Base-by-base conservation (phyloP, 2,113 vertebrate genomes). In the Oreochromis tanganicae region DNA sequence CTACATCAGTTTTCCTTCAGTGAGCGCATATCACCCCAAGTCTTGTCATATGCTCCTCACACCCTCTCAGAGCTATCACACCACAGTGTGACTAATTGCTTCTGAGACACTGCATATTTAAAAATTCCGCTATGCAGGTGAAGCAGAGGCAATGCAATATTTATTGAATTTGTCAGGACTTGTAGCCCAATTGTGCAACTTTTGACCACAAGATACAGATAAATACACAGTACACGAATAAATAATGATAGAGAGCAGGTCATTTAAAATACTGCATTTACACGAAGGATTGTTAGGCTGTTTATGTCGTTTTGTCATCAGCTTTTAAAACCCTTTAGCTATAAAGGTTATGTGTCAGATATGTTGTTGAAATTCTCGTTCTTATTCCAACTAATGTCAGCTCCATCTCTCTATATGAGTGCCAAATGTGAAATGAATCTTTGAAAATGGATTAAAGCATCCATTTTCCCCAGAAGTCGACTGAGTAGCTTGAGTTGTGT, bases 361-460 rank as follows among this genome's bases (percentile, higher is more conserved):
- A 7, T 85, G 87, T 85, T 89, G 48, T 83, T 59, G 36, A 88
- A 79, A 81, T 87, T 88, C 55, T 80, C 57, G 32, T 55, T 94
- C 88, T 86, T 87, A 87, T 83, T 88, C 85, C 80, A 85, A 87
- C 68, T 54, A 79, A 41, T 82, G 87, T 91, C 91, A 90, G 87
- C 84, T 79, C 55, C 84, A 92, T 89, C 78, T 78, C 14, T 85
- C 17, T 55, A 83, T 71, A 88, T 90, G 79, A 90, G 48, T 78
- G 80, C 85, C 93, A 91, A 94, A 91, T 87, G 85, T 89, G 89
- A 95, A 93, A 59, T 84, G 86, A 80, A 82, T 92, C 87, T 93
- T 93, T 95, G 88, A 94, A 94, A 95, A 94, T 94, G 95, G 94
- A 96, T 96, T 96, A 96, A 56, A 88, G 86, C 85, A 92, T 87